Conservation (phyloP, 2,797 vertebrate genomes). For the Anguilla obscura region DNA sequence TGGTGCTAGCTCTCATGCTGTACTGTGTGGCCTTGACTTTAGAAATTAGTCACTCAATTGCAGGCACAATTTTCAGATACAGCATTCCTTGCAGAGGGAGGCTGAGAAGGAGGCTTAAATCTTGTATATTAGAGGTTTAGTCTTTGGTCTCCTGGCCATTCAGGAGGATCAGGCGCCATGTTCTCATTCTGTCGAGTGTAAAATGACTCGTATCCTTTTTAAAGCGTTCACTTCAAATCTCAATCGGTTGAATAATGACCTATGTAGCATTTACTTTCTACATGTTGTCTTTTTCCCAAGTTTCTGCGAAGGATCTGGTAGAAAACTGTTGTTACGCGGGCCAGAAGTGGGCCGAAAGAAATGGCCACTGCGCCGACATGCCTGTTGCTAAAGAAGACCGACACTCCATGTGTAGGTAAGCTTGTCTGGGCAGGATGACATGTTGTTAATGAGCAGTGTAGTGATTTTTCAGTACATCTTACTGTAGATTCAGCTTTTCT, state of each 20-base stretch:
- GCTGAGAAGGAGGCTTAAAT: not conserved
- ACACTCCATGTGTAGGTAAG: conserved; percentile 80
- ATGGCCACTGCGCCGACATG: conserved; percentile 78
- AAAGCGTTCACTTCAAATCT: not conserved
- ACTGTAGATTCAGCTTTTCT: not conserved
- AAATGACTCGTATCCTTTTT: not conserved
- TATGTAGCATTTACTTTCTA: not conserved
- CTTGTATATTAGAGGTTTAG: not conserved
- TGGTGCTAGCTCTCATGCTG: not conserved
- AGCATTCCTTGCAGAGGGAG: not conserved
- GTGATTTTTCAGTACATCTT: not conserved
- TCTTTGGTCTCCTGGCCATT: not conserved
- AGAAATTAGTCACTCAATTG: not conserved
- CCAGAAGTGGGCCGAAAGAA: conserved; percentile 84
- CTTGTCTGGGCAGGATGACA: not conserved
- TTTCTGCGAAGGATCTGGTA: conserved; percentile 81
- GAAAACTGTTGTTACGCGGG: conserved; percentile 86
- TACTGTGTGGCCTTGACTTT: not conserved
- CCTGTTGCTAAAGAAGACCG: conserved; percentile 59
- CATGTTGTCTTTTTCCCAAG: conserved; percentile 42
- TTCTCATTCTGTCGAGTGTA: not conserved
- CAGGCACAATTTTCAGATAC: not conserved
- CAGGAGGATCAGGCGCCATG: not conserved
- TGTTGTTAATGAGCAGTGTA: not conserved
- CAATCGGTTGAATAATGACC: not conserved